Evolutionary conservation across 2,797 vertebrate genomes (phyloP).

Genomic region (Furcifer pardalis): DNA sequence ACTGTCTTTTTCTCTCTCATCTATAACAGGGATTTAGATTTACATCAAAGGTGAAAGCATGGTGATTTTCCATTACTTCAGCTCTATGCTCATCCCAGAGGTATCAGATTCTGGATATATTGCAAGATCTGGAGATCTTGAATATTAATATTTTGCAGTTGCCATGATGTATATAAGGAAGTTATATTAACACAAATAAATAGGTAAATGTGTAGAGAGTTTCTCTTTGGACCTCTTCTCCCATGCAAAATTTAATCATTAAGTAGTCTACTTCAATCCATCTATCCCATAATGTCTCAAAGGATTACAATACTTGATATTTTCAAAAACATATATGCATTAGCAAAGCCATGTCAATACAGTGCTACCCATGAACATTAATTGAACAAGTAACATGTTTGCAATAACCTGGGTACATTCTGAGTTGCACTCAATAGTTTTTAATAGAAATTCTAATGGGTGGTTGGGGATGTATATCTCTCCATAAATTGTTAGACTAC

Average conservation of each 20-base stretch:
- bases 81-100: conserved; percentile 29
- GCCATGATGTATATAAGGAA: background rate
- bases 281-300: background rate
- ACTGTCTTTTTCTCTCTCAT: conserved; percentile 40
- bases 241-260: background rate
- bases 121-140: conserved; percentile 3
- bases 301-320: background rate
- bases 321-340: background rate
- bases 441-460: too few relatives aligned
- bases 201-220: background rate
- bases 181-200: background rate
- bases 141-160: background rate
- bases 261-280: background rate
- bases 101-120: conserved; percentile 21
- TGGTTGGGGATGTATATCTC: too few relatives aligned
- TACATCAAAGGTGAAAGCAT: conserved; percentile 43
- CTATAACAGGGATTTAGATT: conserved; percentile 38
- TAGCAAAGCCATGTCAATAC: background rate
- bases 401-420: background rate
- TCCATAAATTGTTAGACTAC: too few relatives aligned
- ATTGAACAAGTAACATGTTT: background rate
- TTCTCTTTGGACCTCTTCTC: background rate
- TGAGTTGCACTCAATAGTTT: background rate
- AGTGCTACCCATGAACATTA: background rate
- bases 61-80: conserved; percentile 14